phyloP scores from a whole-genome alignment of 2,797 vertebrate genomes.

The Urosaurus nigricauda region DNA sequence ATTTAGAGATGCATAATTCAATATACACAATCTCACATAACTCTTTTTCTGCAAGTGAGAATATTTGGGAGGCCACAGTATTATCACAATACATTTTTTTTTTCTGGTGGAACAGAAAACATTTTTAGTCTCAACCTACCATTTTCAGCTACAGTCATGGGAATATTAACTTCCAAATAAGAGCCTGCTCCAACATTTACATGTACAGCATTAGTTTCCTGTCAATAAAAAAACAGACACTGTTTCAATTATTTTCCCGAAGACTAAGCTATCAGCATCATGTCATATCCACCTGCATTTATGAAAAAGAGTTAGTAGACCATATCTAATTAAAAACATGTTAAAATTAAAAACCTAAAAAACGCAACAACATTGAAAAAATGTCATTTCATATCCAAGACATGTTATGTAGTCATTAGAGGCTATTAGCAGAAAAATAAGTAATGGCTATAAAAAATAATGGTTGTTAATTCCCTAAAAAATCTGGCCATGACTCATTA shows the following conservation, averaged over 20 bases:
- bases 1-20: neutral
- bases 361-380: neutral
- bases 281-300: neutral
- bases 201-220: constrained; percentile 99
- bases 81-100: neutral
- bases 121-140: constrained; percentile 80
- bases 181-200: constrained; percentile 98
- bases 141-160: constrained; percentile 94
- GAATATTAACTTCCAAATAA: constrained; percentile 98
- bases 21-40: neutral
- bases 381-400: neutral
- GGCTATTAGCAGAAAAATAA: neutral
- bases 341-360: neutral
- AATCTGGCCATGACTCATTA: neutral
- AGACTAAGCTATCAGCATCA: neutral
- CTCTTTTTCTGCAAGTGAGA: neutral
- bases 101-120: neutral
- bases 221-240: constrained; percentile 49
- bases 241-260: neutral
- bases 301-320: neutral
- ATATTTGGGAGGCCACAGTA: neutral
- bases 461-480: neutral
- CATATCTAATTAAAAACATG: neutral
- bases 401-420: constrained; percentile 1
- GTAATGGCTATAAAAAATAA: neutral